Evolutionary conservation across 1,140 invertebrate genomes (phyloP).

Genomic region (Asobara japonica): DNA sequence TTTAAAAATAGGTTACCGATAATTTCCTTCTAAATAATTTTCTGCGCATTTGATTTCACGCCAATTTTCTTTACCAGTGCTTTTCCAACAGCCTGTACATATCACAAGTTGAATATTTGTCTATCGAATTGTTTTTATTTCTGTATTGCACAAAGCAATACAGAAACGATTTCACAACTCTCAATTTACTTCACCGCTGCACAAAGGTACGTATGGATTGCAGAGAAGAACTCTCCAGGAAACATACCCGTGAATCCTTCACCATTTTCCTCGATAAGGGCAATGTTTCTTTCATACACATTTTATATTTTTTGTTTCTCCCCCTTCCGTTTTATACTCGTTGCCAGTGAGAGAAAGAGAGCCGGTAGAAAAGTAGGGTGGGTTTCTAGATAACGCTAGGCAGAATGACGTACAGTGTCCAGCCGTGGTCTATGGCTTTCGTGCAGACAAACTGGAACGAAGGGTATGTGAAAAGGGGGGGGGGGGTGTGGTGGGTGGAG

Average conservation of each 20-base stretch:
- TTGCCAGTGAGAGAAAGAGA: slow-evolving; percentile 26
- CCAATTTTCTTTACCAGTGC: no score
- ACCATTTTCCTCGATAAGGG: slow-evolving; percentile 13
- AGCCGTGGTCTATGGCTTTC: slow-evolving; percentile 15
- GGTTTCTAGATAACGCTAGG: slow-evolving; percentile 28
- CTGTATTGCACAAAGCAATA: not conserved
- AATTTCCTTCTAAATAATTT: no score
- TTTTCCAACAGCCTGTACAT: no score
- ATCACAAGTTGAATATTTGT: no score
- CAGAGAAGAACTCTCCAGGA: not conserved
- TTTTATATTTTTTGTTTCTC: not conserved
- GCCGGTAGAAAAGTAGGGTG: slow-evolving; percentile 23
- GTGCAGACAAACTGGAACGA: not conserved
- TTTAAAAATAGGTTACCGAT: no score
- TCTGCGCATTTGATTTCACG: no score
- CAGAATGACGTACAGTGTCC: slow-evolving; percentile 33
- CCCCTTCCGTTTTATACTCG: slow-evolving; percentile 5
- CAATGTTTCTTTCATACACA: slow-evolving; percentile 24
- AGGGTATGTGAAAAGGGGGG: slow-evolving; percentile 6
- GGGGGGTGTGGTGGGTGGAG: slow-evolving; percentile 19
- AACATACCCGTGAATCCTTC: not conserved
- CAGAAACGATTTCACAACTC: not conserved
- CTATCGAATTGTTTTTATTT: no score
- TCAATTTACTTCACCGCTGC: not conserved
- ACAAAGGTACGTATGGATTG: not conserved